Evolutionary conservation across 2,797 vertebrate genomes (phyloP).

Genomic region (Podarcis siculus): DNA sequence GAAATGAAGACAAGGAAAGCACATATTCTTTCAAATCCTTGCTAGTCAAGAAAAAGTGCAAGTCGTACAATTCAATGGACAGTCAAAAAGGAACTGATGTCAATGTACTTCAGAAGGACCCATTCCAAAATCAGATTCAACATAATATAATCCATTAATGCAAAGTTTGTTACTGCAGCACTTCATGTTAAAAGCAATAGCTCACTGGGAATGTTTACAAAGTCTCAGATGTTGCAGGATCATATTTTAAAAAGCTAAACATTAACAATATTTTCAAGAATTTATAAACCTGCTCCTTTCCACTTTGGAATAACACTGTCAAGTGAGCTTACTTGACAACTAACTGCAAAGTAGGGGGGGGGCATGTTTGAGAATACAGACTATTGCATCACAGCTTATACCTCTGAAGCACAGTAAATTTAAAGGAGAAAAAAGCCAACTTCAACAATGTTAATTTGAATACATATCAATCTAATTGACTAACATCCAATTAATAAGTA

Average conservation of each 20-base stretch:
- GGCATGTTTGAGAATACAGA: neutral
- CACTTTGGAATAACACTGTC: neutral
- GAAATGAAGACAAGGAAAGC: neutral
- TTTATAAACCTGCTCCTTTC: neutral
- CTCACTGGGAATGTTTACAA: neutral
- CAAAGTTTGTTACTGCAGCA: neutral
- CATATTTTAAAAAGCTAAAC: conserved; percentile 4
- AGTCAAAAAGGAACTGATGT: neutral
- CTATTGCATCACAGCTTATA: neutral
- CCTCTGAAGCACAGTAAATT: neutral
- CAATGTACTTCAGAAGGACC: neutral
- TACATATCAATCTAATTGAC: neutral
- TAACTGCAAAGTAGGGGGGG: neutral
- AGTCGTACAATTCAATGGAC: neutral
- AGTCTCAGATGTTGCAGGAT: neutral
- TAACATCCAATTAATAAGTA: neutral
- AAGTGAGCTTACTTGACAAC: neutral
- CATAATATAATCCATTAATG: neutral
- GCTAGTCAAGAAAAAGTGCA: neutral
- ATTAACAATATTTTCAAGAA: neutral
- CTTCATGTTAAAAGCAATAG: conserved; percentile 34
- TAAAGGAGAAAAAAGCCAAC: neutral
- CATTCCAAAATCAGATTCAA: neutral
- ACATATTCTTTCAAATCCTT: neutral
- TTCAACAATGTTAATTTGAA: neutral